These are phyloP conservation scores for Haplochromis vanheusdeni DNA, from an alignment of 2,113 vertebrate species.

Conservation along the genomic window DNA sequence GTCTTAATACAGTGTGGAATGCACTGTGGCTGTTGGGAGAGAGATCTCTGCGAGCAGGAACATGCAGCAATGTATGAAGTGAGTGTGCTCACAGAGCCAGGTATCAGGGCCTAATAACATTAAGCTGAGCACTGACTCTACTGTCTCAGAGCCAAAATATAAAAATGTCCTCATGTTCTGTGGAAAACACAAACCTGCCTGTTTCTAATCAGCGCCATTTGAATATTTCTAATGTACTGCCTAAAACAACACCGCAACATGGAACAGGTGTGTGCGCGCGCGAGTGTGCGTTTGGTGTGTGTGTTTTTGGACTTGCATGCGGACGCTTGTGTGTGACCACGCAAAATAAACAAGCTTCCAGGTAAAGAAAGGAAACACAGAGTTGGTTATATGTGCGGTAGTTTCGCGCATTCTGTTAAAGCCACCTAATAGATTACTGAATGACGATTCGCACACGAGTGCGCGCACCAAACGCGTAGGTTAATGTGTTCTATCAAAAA, in stretches of 20 bases:
- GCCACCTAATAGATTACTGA: background rate
- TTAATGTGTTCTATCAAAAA: constrained; percentile 17
- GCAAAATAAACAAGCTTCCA: constrained; percentile 1
- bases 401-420: background rate
- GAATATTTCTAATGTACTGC: constrained; percentile 4
- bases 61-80: background rate
- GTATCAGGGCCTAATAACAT: background rate
- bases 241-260: constrained; percentile 56
- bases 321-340: background rate
- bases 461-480: background rate
- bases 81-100: constrained; percentile 7
- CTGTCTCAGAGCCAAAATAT: constrained; percentile 4
- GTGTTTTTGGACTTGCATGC: background rate
- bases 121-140: background rate
- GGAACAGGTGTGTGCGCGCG: constrained; percentile 64
- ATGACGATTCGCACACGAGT: background rate
- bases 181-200: constrained; percentile 9
- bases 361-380: background rate
- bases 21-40: background rate
- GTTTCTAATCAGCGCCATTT: constrained; percentile 34
- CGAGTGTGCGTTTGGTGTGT: background rate
- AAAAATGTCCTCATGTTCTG: background rate
- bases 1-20: background rate
- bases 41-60: background rate
- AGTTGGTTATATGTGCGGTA: background rate